Conservation (phyloP, 2,113 vertebrate species). For the Leptobrachium ailaonicum region DNA sequence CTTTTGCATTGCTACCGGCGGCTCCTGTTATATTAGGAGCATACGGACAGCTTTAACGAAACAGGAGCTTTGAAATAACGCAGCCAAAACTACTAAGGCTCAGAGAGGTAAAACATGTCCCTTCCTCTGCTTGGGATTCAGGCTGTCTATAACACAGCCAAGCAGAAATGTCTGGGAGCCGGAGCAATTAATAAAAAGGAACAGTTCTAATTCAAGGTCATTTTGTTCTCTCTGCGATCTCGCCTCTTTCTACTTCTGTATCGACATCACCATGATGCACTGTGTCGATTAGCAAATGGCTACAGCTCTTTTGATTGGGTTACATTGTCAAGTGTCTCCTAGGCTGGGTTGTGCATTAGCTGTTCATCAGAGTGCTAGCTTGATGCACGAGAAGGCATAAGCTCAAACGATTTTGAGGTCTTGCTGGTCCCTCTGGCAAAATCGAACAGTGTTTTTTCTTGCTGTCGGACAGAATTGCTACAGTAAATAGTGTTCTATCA, state of each 20-base stretch:
- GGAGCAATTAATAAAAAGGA: slow-evolving; percentile 38
- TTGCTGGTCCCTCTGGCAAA: slow-evolving; percentile 20
- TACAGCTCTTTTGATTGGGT: neutral
- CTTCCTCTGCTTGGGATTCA: neutral
- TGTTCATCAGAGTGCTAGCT: slow-evolving; percentile 6
- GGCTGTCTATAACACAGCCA: slow-evolving; percentile 38
- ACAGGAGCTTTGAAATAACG: neutral
- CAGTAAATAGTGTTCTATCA: neutral
- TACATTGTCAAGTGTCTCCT: neutral
- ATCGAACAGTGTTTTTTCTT: slow-evolving; percentile 24
- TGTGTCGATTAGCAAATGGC: slow-evolving; percentile 18
- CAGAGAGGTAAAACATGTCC: neutral
- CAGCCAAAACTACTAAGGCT: neutral
- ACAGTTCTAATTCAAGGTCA: slow-evolving; percentile 43
- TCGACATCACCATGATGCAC: slow-evolving; percentile 20
- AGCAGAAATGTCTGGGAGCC: slow-evolving; percentile 12
- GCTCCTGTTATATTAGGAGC: neutral
- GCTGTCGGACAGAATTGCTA: slow-evolving; percentile 12
- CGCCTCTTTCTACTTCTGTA: slow-evolving; percentile 1
- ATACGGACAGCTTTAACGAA: neutral
- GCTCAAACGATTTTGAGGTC: slow-evolving; percentile 11
- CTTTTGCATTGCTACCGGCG: too few species aligned
- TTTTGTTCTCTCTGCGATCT: neutral
- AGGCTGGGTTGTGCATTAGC: slow-evolving; percentile 13
- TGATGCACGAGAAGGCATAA: slow-evolving; percentile 10